Percentiles rank a stretch among this genome's conserved stretches.
Conservation (phyloP, 2,888 invertebrate species). For the Embidobia sp. region DNA sequence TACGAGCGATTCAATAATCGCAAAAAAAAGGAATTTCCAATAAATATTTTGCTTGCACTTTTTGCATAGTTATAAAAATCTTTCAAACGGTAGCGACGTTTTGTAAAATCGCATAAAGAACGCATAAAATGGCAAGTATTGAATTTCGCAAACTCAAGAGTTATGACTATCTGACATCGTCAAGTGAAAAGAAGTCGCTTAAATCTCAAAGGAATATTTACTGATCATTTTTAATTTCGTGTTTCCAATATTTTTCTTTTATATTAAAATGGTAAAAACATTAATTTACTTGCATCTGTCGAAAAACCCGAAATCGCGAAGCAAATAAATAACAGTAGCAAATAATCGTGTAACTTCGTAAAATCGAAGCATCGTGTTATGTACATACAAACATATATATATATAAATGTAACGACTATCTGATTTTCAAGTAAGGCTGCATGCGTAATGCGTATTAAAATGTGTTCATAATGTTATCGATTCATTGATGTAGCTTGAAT, state of each 20-base stretch:
- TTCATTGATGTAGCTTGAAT: conserved; percentile 22
- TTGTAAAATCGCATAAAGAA: conserved; percentile 11
- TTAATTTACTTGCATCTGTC: background rate
- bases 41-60: conserved; percentile 7
- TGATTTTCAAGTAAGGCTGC: conserved; percentile 31
- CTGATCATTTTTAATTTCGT: too few species aligned
- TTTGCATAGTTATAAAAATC: conserved; percentile 11
- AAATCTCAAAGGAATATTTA: too few species aligned
- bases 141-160: too few species aligned
- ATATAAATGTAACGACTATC: conserved; percentile 23
- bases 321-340: conserved; percentile 46
- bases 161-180: too few species aligned
- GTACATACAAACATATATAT: conserved; percentile 30
- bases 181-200: too few species aligned
- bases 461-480: conserved; percentile 31
- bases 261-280: conserved; percentile 3
- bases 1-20: conserved; percentile 3
- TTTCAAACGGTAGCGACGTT: conserved; percentile 13
- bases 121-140: too few species aligned
- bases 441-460: conserved; percentile 32
- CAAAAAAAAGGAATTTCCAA: too few species aligned
- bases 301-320: conserved; percentile 15
- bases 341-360: conserved; percentile 53
- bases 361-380: conserved; percentile 55
- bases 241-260: too few species aligned